Percentiles rank a stretch among this genome's conserved stretches.
phyloP scores from a whole-genome alignment of 2,113 vertebrate genomes.

The Numenius arquata region DNA sequence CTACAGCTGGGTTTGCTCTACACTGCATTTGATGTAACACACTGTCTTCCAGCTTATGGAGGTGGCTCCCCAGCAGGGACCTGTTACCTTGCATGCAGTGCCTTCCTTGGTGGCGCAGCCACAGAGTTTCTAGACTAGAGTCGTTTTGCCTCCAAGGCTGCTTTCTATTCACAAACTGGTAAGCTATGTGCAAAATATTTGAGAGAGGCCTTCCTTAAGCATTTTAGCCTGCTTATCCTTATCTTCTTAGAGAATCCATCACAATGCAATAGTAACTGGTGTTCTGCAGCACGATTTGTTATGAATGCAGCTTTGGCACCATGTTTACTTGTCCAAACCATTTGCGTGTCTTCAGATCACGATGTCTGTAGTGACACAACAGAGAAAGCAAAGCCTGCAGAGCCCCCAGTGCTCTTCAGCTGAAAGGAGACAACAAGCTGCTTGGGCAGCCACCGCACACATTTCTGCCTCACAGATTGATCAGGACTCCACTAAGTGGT shows the following conservation, averaged over 20 bases:
- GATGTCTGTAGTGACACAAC: background rate
- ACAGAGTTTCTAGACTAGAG: background rate
- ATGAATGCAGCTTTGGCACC: background rate
- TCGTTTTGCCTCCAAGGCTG: background rate
- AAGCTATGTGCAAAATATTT: background rate
- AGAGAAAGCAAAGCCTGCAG: background rate
- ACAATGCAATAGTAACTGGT: background rate
- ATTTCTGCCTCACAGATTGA: background rate
- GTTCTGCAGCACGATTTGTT: background rate
- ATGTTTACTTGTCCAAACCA: slow-evolving; percentile 30
- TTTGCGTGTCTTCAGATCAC: background rate
- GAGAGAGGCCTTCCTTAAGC: background rate
- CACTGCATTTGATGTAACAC: background rate
- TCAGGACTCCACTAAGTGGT: background rate
- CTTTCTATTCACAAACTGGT: background rate
- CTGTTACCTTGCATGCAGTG: no score
- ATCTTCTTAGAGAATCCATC: background rate
- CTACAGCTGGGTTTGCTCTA: background rate
- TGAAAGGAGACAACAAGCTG: background rate
- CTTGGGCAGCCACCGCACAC: background rate
- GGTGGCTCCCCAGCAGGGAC: background rate
- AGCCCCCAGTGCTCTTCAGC: background rate
- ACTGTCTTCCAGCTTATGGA: background rate
- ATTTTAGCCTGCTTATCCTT: background rate
- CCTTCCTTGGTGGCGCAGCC: background rate